phyloP scores from a whole-genome alignment of 1,140 invertebrate species.

The Littorina saxatilis region DNA sequence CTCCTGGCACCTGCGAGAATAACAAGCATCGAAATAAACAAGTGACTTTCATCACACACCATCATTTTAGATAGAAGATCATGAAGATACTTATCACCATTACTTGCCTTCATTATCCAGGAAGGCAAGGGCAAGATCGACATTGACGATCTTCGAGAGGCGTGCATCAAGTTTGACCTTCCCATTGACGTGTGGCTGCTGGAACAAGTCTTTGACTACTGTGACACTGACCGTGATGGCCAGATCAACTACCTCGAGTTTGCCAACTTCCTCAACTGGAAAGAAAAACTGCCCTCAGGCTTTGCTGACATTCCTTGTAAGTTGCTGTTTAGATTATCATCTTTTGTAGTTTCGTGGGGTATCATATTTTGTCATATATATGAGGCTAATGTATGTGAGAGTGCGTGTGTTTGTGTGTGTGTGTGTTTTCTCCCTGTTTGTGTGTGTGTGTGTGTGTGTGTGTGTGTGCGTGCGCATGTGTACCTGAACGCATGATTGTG shows the following conservation, averaged over 20 bases:
- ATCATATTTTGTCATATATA: no score
- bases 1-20: no score
- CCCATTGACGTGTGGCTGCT: conserved; percentile 72
- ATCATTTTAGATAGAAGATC: no score
- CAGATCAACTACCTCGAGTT: conserved; percentile 74
- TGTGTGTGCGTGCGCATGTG: no score
- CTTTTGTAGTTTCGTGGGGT: neutral
- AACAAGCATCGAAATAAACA: no score
- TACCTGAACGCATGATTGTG: no score
- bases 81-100: no score
- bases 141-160: conserved; percentile 66
- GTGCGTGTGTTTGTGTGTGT: no score
- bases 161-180: conserved; percentile 69
- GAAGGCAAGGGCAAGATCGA: conserved; percentile 69
- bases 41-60: no score
- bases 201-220: conserved; percentile 71
- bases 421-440: no score
- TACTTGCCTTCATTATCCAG: conserved; percentile 54
- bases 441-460: no score
- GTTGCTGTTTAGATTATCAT: conserved; percentile 3
- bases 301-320: conserved; percentile 57
- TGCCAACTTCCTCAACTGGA: conserved; percentile 75
- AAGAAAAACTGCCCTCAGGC: conserved; percentile 73
- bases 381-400: no score
- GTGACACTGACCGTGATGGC: conserved; percentile 72